A percentile compares a stretch with the other conserved stretches of the same genome.
These are phyloP conservation scores for Acheta domesticus DNA, from an alignment of 2,888 invertebrate species.

Conservation along the genomic window DNA sequence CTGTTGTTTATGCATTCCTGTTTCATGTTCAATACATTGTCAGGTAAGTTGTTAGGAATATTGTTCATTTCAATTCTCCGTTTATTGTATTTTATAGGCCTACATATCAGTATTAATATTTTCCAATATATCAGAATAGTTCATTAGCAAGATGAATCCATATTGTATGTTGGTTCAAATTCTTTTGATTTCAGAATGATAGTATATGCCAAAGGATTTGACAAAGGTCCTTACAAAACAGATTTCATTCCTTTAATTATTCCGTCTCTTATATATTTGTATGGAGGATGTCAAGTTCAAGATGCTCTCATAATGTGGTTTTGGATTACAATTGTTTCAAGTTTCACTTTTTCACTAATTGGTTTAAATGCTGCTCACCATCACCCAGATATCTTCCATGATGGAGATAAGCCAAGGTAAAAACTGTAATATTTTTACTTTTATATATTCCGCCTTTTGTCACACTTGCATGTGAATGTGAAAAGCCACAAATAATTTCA, in stretches of 20 bases:
- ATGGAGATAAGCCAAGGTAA: constrained; percentile 65
- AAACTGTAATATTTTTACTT: no score
- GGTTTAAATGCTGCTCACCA: constrained; percentile 75
- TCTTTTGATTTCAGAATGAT: neutral
- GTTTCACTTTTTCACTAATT: constrained; percentile 60
- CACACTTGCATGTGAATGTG: no score
- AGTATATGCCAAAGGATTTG: neutral
- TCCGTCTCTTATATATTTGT: constrained; percentile 35
- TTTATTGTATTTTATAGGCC: no score
- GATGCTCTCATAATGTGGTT: constrained; percentile 54
- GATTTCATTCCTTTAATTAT: constrained; percentile 31
- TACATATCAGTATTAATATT: no score
- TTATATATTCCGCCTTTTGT: no score
- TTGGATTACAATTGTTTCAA: constrained; percentile 53
- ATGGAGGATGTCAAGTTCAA: constrained; percentile 40
- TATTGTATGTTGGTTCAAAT: no score
- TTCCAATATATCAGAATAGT: no score
- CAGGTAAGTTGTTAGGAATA: constrained; percentile 31
- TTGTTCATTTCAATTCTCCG: neutral
- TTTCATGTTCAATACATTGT: constrained; percentile 35
- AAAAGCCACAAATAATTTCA: no score
- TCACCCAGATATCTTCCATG: constrained; percentile 74
- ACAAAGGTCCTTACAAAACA: constrained; percentile 8
- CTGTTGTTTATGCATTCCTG: constrained; percentile 48
- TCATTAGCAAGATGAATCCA: no score